Conservation (phyloP, 2,113 vertebrate genomes). For the Nerophis lumbriciformis region DNA sequence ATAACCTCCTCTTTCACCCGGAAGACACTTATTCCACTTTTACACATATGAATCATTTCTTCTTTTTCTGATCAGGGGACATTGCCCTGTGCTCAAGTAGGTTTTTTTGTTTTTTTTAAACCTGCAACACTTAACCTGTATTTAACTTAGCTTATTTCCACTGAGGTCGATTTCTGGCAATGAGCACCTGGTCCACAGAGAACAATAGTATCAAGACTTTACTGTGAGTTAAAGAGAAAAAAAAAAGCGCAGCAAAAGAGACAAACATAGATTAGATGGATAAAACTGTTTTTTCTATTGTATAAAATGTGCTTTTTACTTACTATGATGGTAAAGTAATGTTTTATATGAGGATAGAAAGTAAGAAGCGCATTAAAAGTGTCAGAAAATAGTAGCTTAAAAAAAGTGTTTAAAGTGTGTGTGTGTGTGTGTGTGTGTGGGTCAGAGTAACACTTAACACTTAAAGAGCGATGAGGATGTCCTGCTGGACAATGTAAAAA, state of each 20-base stretch:
- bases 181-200: conserved; percentile 45
- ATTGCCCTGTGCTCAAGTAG: no score
- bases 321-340: neutral
- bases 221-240: conserved; percentile 4
- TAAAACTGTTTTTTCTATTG: neutral
- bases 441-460: conserved; percentile 2
- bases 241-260: neutral
- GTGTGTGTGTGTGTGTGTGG: conserved; percentile 1
- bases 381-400: no score
- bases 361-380: neutral
- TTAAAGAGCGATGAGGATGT: neutral
- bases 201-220: conserved; percentile 33
- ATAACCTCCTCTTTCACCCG: no score
- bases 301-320: neutral
- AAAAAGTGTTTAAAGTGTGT: no score
- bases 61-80: no score
- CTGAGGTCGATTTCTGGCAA: conserved; percentile 36
- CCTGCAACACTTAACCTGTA: conserved; percentile 50
- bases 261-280: neutral
- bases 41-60: no score
- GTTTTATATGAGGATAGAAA: neutral
- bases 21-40: no score
- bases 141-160: conserved; percentile 52
- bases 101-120: neutral
- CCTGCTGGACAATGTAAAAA: conserved; percentile 11